Evolutionary conservation across 2,113 vertebrate species (phyloP).

Genomic region (Bubo scandiacus): DNA sequence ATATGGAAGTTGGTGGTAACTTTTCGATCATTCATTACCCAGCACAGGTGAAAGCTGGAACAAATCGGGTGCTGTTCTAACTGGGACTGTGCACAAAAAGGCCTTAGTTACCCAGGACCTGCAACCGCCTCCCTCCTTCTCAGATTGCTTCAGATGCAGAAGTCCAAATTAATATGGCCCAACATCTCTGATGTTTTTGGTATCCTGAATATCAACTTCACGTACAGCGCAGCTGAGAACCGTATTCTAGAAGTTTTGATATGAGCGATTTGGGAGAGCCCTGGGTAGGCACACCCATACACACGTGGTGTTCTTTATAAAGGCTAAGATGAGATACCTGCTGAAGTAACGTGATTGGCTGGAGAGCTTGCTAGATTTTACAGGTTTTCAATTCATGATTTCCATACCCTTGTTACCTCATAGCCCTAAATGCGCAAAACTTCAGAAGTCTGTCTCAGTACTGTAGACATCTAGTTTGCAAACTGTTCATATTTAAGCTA

Average conservation of each 20-base stretch:
- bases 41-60: not conserved
- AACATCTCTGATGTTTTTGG: not conserved
- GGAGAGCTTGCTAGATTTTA: not conserved
- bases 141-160: not conserved
- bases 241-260: not conserved
- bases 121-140: accelerated
- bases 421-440: not conserved
- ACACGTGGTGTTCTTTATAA: not conserved
- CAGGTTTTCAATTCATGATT: not conserved
- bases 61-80: not conserved
- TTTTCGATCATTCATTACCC: not conserved
- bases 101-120: not conserved
- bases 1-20: not conserved
- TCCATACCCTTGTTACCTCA: not conserved
- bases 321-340: not conserved
- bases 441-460: not conserved
- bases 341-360: not conserved
- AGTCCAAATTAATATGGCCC: not conserved
- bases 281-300: not conserved
- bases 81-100: not conserved
- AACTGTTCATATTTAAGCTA: not conserved
- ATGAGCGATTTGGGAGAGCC: not conserved
- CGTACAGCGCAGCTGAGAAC: not conserved
- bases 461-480: not conserved
- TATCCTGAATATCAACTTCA: not conserved